Base-by-base conservation (phyloP, 2,797 vertebrate species). In the Leucoraja ocellata region DNA sequence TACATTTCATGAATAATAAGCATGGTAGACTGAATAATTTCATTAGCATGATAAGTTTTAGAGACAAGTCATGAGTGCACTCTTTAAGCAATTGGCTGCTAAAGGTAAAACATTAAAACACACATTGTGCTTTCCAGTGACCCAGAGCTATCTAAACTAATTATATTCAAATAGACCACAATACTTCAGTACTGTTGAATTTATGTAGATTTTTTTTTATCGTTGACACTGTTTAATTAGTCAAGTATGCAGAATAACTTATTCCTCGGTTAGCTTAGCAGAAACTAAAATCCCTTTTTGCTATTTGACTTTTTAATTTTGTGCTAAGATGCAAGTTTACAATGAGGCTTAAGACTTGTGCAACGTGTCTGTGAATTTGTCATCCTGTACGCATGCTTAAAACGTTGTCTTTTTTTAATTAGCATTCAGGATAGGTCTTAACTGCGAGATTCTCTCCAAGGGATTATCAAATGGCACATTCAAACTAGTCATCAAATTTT, bases 141-240 rank as follows among this genome's bases (percentile, higher is more conserved):
- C 93, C 86, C 93, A 83, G 94, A 94, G 93, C 93, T 93, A 94
- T 94, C 94, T 94, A 95, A 94, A 94, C 93, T 95, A 94, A 94
- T 95, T 95, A 65, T 36, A 95, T 94, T 77, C 94, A 95, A 95
- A 94, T 93, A 95, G 93, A 46, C n/a, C 86, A 94, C 93, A 95
- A 94, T 95, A 94, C 77, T 93, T 93, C 94, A 94, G 94, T 39
- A 94, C 94, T 94, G 94, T 4, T 84, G 93, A 93, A 94, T 93
- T 94, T 93, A 94, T 93, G 94, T 92, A 93, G 95, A 93, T 93
- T 81, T 71, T 46, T 65, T 65, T 71, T 94, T 93, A 93, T 94
- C 92, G 46, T 83, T 77, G 93, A 94, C 86, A 94, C 83, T 83
- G 77, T 77, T 94, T 94, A 94, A 95, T 94, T 94, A 81, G 91